phyloP scores from a whole-genome alignment of 2,113 vertebrate species.

The Colossoma macropomum region DNA sequence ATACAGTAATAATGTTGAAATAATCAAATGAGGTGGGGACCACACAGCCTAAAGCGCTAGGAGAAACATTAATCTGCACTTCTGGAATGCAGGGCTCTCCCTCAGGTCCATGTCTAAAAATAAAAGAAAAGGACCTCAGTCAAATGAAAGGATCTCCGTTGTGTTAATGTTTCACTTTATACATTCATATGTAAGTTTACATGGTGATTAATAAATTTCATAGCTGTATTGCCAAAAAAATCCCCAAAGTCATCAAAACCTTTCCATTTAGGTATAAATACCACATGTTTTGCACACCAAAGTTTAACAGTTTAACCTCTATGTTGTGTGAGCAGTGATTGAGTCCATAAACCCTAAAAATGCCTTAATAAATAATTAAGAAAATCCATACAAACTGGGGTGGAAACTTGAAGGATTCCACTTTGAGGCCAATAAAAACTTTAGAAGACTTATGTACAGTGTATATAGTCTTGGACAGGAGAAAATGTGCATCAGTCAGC shows the following conservation, averaged over 20 bases:
- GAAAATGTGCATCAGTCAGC: neutral
- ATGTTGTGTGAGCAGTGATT: too few relatives aligned
- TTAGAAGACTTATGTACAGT: neutral
- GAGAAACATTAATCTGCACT: neutral
- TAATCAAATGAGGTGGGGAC: constrained; percentile 18
- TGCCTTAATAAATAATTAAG: neutral
- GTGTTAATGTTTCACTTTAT: neutral
- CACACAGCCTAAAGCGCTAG: neutral
- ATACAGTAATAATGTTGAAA: constrained; percentile 23
- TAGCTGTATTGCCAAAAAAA: neutral
- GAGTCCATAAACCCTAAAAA: neutral
- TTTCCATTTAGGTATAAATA: neutral
- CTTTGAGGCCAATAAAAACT: neutral
- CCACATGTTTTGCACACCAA: too few relatives aligned
- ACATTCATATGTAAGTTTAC: neutral
- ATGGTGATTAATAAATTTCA: neutral
- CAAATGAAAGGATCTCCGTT: neutral
- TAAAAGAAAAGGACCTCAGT: neutral
- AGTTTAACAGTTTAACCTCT: too few relatives aligned
- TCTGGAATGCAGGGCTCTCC: constrained; percentile 13
- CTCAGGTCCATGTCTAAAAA: neutral
- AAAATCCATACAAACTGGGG: neutral
- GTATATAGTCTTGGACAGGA: neutral
- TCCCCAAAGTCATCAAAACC: neutral
- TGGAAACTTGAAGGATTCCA: neutral